Evolutionary conservation across 2,113 vertebrate genomes (phyloP).

Genomic region (Tonatia bakeri): DNA sequence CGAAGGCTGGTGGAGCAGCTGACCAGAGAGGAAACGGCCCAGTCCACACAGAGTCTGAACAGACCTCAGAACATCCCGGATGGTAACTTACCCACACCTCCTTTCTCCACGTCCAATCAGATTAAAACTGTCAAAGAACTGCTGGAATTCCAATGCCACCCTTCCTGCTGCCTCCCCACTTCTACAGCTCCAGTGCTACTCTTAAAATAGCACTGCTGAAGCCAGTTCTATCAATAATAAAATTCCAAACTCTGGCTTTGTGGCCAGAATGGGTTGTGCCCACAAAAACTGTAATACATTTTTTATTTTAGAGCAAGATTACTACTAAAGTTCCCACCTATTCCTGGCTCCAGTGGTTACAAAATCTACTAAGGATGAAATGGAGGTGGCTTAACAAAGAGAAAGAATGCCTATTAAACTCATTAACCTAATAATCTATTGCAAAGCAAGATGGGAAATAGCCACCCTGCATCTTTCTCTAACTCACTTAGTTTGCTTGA

Average conservation of each 20-base stretch:
- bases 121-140: neutral
- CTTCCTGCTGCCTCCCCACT: neutral
- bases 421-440: neutral
- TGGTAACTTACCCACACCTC: neutral
- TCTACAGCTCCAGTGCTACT: neutral
- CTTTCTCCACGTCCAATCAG: neutral
- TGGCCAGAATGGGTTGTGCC: neutral
- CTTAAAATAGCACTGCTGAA: neutral
- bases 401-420: neutral
- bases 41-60: neutral
- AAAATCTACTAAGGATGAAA: constrained; percentile 17
- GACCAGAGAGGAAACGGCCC: neutral
- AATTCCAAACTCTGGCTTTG: neutral
- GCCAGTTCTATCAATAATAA: neutral
- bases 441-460: neutral
- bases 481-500: constrained; percentile 3
- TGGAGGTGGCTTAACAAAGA: neutral
- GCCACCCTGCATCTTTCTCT: neutral
- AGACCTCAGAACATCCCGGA: neutral
- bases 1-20: neutral
- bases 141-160: neutral
- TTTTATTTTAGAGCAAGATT: constrained; percentile 9
- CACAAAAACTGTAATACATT: neutral
- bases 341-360: neutral
- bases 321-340: neutral